Evolutionary conservation across 2,888 invertebrate species (phyloP).

Genomic region (Cremastinae sp.): DNA sequence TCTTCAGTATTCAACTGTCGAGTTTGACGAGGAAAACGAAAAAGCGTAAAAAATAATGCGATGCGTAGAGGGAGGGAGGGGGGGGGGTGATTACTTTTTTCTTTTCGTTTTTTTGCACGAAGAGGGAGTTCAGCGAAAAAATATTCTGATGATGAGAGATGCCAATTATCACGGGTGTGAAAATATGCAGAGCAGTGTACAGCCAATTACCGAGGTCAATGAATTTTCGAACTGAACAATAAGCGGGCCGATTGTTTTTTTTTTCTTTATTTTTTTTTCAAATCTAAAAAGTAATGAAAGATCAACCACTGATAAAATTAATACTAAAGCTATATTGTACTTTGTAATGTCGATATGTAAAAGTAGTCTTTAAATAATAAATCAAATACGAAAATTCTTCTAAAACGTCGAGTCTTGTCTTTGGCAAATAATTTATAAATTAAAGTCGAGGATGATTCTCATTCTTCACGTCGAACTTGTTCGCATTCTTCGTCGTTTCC

Average conservation of each 20-base stretch:
- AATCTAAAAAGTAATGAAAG: slow-evolving; percentile 21
- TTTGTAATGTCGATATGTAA: slow-evolving; percentile 76
- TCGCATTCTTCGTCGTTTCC: slow-evolving; percentile 81
- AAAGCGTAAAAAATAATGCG: slow-evolving; percentile 16
- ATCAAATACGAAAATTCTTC: slow-evolving; percentile 69
- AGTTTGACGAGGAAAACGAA: slow-evolving; percentile 29
- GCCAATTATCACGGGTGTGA: slow-evolving; percentile 15
- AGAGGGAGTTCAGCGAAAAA: slow-evolving; percentile 15
- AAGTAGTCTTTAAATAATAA: slow-evolving; percentile 72
- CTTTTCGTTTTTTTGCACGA: slow-evolving; percentile 23
- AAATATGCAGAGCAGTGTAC: slow-evolving; percentile 55
- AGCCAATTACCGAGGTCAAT: slow-evolving; percentile 51
- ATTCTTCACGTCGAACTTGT: slow-evolving; percentile 50
- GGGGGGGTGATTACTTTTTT: slow-evolving; percentile 6
- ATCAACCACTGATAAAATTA: slow-evolving; percentile 62
- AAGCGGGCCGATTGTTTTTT: slow-evolving; percentile 41
- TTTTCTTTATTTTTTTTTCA: slow-evolving; percentile 20
- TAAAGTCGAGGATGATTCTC: not conserved
- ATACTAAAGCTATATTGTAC: slow-evolving; percentile 73
- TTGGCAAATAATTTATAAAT: slow-evolving; percentile 27
- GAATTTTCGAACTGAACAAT: slow-evolving; percentile 19
- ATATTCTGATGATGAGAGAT: not conserved
- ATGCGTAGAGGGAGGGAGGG: not conserved
- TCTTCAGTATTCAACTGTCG: slow-evolving; percentile 52
- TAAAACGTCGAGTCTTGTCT: slow-evolving; percentile 53